Evolutionary conservation across 2,797 vertebrate species (phyloP), one percentile per base, ranked within the genome.

Genomic region (Enteromius viviparus): DNA sequence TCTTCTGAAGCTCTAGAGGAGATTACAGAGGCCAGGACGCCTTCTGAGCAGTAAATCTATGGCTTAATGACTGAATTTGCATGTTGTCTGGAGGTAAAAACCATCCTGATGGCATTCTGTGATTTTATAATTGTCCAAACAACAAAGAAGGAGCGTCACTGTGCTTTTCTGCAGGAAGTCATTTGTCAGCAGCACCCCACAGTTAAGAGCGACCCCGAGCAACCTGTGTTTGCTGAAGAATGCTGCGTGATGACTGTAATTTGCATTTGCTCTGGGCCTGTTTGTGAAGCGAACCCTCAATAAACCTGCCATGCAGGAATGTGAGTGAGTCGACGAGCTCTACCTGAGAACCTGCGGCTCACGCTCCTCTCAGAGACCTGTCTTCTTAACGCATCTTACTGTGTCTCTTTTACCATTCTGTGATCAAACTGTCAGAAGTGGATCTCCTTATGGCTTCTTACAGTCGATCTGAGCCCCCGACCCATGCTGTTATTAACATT

Each of bases 171-270:
- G 92, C 94, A 95, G 94, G 93, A 94, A 95, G 93, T 94, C 91
- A 94, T 95, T 94, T 94, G 94, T 95, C 94, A 94, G 87, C 91
- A 89, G 92, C 91, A 94, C 90, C 93, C 92, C 92, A 89, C 91
- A 94, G 89, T 94, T 94, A 94, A 89, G 87, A 42, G 51, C 89
- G 88, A 82, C 85, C 88, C 88, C 86, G 89, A 90, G 92, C 90
- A 92, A 92, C 91, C 92, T 93, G 90, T 94, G 90, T 94, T 93
- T 94, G 89, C 90, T 83, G 80, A 93, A 93, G 95, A 95, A 95
- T 95, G 93, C 87, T 87, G 78, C 77, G 29, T 68, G 91, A 95
- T 95, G 89, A 95, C 94, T 94, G 91, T 95, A 93, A 95, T 95
- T 94, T 93, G 90, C 89, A 72, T 78, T 75, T 87, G 93, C 93